phyloP scores from a whole-genome alignment of 1,140 invertebrate genomes.

The Thaumetopoea pityocampa region DNA sequence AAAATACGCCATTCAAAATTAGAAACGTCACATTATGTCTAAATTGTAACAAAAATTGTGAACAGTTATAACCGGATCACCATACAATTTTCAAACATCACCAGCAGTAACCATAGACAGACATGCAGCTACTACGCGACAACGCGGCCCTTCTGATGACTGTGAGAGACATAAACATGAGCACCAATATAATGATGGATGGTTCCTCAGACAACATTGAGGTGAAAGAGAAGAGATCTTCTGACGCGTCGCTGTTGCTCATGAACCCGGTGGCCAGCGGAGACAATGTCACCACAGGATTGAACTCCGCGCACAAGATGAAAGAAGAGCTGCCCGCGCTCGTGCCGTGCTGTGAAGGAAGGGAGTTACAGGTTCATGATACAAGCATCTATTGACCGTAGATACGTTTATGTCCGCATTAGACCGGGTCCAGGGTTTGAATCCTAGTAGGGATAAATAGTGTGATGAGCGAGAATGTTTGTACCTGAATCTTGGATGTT shows the following conservation, averaged over 20 bases:
- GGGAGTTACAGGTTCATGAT: constrained; percentile 49
- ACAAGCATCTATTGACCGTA: too few relatives aligned
- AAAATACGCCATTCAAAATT: constrained; percentile 21
- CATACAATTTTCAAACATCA: constrained; percentile 5
- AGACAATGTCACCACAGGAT: constrained; percentile 47
- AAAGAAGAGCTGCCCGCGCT: constrained; percentile 54
- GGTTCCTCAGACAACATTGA: constrained; percentile 40
- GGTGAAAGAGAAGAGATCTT: constrained; percentile 53
- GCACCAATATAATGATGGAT: constrained; percentile 21
- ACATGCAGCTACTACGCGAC: constrained; percentile 56
- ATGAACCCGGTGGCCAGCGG: constrained; percentile 68
- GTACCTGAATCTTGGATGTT: too few relatives aligned
- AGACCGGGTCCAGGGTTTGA: too few relatives aligned
- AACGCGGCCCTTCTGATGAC: constrained; percentile 30
- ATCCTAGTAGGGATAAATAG: too few relatives aligned
- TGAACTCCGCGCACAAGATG: constrained; percentile 41
- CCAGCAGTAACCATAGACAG: constrained; percentile 19
- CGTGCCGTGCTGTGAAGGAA: constrained; percentile 61
- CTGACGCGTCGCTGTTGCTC: constrained; percentile 39
- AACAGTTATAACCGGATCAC: constrained; percentile 29
- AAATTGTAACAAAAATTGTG: constrained; percentile 45
- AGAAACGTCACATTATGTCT: constrained; percentile 41
- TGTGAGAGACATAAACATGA: constrained; percentile 40
- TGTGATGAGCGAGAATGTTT: too few relatives aligned
- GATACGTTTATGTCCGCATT: too few relatives aligned